Base-by-base conservation (phyloP, 2,888 invertebrate species). In the Eumerus sabulonum region DNA sequence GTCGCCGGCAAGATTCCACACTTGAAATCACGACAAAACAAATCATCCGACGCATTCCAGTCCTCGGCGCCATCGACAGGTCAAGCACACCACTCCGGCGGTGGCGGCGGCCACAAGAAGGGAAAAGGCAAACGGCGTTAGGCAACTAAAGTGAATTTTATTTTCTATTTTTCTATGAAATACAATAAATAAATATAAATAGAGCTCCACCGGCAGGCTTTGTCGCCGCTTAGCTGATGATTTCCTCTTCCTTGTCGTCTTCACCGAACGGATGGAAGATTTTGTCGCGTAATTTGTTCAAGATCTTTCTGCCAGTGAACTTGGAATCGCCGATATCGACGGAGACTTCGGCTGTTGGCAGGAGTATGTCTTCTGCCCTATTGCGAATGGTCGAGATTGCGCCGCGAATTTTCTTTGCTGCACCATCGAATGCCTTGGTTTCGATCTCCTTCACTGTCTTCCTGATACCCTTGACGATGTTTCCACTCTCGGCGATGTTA, bases 1-100 rank as follows among this genome's bases (percentile, higher is more conserved):
- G 89, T 97, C 76, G 95, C 95, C 14, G 93, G 93, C 83, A 95
- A 93, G 87, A 98, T 98, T 86, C 98, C 98, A 0, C 97, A 97
- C 88, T 88, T 98, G 77, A 98, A 98, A 87, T 92, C 93, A 11
- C 91, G 97, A 44, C 94, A 94, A 83, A 87, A 85, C 68, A 87
- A 87, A 76, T 19, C 86, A 0, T 82, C 83, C 0, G 84, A 82
- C 5, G 84, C 84, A 3, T 82, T 83, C 13, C 71, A 76, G 56
- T 19, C 74, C 1, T 54, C 76, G 38, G 62, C 72, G 45, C 42
- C 66, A 7, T 18, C 76, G 40, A 57, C 63, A 0, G 53, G 62
- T n/a, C 14, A 36, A 16, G 47, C 68, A 36, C 38, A 62, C 7
- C 79, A 79, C 54, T 76, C 71, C 1, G 76, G 77, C 9, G 81